Base-by-base conservation (phyloP, 1,140 invertebrate species). In the Bactericera cockerelli region DNA sequence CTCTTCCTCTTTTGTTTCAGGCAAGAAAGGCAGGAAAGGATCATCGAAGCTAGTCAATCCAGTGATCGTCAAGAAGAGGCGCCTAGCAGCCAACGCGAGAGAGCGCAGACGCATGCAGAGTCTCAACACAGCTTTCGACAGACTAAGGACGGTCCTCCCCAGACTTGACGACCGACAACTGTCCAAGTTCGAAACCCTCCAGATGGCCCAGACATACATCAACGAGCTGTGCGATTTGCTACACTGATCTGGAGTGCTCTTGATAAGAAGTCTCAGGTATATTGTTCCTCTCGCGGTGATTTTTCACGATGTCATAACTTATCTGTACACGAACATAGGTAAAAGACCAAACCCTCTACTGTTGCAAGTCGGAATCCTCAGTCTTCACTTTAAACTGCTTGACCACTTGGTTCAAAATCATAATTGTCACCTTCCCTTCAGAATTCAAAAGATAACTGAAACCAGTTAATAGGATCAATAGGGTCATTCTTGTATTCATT, bases 141-240 rank as follows among this genome's bases (percentile, higher is more conserved):
- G 86, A 59, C 78, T 98, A 1, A 77, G 93, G 38, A 81, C 85
- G 1, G 92, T 93, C 64, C 77, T 98, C 2, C 93, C 93, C 0
- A 87, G 87, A 0, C 73, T 94, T 25, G 88, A 91, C 64, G 89
- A 96, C 67, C 78, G 89, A 26, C 90, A 95, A 68, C 74, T 97
- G 2, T 95, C 91, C 16, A 98, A 98, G 69, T 96, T 93, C 71
- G 93, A 97, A 71, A 96, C 93, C 0, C 74, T 98, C 1, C 92
- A 96, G 74, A 95, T 96, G 93, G 94, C 94, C 0, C 93, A 97
- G 68, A 91, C 86, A 0, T 97, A 97, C 69, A 98, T 97, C 62
- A 80, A 82, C 0, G 90, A 89, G 0, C 74, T 96, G 8, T 86
- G 87, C 65, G 89, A 94, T 68, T 73, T 94, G 2, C 71, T 93